phyloP scores from a whole-genome alignment of 2,797 vertebrate genomes.

The Micromesistius poutassou region DNA sequence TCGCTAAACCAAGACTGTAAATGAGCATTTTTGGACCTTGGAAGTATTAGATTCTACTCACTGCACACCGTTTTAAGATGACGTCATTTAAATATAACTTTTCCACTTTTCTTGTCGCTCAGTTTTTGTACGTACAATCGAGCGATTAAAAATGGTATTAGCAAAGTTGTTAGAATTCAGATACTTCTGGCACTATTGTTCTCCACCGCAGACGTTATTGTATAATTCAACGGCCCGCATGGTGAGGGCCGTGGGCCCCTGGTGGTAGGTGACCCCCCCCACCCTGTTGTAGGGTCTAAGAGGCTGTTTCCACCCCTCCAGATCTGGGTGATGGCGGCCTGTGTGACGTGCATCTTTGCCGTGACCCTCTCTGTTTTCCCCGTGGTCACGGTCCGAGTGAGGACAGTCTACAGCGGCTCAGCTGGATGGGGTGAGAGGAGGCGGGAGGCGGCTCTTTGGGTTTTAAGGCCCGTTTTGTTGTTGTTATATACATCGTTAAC shows the following conservation, averaged over 20 bases:
- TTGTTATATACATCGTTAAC: neutral
- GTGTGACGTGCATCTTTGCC: conserved; percentile 82
- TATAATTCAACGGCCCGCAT: neutral
- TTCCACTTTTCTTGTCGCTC: no score
- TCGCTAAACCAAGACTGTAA: neutral
- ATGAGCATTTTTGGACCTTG: neutral
- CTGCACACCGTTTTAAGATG: neutral
- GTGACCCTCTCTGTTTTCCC: conserved; percentile 87
- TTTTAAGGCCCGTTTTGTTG: neutral
- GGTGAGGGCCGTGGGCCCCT: neutral
- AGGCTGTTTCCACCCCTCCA: conserved; percentile 40
- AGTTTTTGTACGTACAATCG: neutral
- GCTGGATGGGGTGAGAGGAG: conserved; percentile 77
- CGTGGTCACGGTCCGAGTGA: conserved; percentile 75
- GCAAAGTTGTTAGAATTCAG: neutral
- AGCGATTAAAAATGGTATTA: neutral
- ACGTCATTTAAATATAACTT: neutral
- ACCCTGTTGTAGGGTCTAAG: neutral
- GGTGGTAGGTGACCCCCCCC: neutral
- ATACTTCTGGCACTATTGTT: neutral
- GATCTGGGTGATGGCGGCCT: conserved; percentile 85
- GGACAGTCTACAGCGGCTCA: conserved; percentile 62
- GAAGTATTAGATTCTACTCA: neutral
- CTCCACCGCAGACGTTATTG: neutral
- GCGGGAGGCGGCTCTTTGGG: neutral